Base-by-base conservation (phyloP, 92 coral and sea anemone species). In the Epizoanthus ramosus region DNA sequence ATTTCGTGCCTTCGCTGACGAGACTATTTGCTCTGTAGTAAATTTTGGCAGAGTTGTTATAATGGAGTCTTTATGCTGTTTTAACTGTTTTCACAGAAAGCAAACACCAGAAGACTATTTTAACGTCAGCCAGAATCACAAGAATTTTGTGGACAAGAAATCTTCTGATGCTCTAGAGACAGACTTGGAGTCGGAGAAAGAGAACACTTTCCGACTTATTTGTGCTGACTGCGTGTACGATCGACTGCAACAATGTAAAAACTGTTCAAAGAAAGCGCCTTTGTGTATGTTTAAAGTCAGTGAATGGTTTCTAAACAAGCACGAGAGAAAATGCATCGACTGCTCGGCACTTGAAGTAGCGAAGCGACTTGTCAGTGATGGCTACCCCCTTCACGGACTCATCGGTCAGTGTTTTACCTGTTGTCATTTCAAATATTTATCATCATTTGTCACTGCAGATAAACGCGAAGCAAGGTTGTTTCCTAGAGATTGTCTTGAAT, bases 161-260 rank as follows among this genome's bases (percentile, higher is more conserved):
- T 74, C 86, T 59, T 71, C 91, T n/a, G 89, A 83, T 66, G 71
- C 71, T 18, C 33, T 57, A 43, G 88, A 89, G 60, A 64, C 90
- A 53, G 84, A 85, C 57, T 14, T 35, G 56, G 90, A 85, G 10
- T 75, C 66, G 63, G 86, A 91, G 84, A 89, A 84, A 83, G 91
- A 81, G 80, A 87, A 87, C 61, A 77, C 83, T 14, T 82, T 80
- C 56, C 89, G 80, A 21, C 90, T 93, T 66, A 94, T 96, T 60
- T 96, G 99, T 76, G 93, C 94, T 14, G 98, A 93, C 83, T 96
- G 99, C 59, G 94, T 96, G 28, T 96, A 96, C 72, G 99, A 96
- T 80, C 86, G 99, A 60, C 93, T 94, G 50, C 99, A 96, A 67
- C 88, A 86, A 56, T 96, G 99, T 69, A 88, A 87, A 52, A 80